A percentile compares a stretch with the other conserved stretches of the same genome.
Conservation (phyloP, 2,888 invertebrate species). For the Aethes cnicana region DNA sequence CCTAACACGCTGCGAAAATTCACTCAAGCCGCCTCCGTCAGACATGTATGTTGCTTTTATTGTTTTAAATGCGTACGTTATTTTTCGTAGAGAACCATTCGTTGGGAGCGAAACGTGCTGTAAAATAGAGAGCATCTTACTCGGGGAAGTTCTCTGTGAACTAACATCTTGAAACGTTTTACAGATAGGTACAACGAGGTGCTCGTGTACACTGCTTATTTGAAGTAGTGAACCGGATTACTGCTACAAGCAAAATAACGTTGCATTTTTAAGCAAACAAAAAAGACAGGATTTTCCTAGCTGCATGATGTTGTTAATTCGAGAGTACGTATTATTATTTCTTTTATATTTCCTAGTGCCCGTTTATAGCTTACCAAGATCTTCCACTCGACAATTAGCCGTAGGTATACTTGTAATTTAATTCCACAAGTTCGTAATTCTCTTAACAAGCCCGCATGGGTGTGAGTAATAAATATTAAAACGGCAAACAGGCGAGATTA, state of each 20-base stretch:
- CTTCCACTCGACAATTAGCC: background rate
- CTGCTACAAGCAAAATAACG: no score
- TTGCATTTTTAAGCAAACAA: no score
- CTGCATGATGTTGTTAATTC: no score
- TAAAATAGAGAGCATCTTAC: constrained; percentile 45
- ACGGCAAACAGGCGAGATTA: constrained; percentile 61
- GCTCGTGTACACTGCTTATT: constrained; percentile 9
- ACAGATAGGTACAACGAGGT: constrained; percentile 6
- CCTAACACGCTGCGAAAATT: constrained; percentile 53
- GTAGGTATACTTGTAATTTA: background rate
- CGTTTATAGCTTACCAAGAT: no score
- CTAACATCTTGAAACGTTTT: constrained; percentile 20
- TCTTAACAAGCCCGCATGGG: constrained; percentile 44
- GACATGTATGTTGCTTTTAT: constrained; percentile 69
- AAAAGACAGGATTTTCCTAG: no score
- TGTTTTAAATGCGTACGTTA: constrained; percentile 74
- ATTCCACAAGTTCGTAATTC: constrained; percentile 15
- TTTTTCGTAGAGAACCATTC: constrained; percentile 58
- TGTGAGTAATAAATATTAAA: constrained; percentile 63
- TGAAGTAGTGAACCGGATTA: no score
- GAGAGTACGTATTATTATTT: no score
- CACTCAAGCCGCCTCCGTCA: constrained; percentile 65
- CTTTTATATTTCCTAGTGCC: no score
- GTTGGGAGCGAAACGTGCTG: constrained; percentile 30
- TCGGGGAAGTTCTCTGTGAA: constrained; percentile 55